Percentiles rank a stretch among this genome's conserved stretches.
These are phyloP conservation scores for Stictocephala bisonia DNA, from an alignment of 2,888 invertebrate genomes.

Conservation along the genomic window DNA sequence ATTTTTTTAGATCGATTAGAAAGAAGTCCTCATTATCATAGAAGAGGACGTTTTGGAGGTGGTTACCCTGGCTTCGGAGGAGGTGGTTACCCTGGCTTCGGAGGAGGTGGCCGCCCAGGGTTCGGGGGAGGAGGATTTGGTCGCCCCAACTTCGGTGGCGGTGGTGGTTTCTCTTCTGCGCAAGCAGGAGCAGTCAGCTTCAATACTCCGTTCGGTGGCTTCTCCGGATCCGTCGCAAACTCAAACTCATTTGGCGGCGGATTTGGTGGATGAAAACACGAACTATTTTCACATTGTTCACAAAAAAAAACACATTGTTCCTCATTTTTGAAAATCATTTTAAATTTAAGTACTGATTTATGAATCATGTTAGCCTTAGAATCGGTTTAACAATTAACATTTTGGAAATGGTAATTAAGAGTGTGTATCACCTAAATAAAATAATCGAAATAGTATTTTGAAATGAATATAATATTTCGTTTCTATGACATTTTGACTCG, in stretches of 20 bases:
- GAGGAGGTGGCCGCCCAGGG: background rate
- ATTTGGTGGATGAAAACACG: background rate
- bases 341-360: too few species aligned
- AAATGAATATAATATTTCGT: too few species aligned
- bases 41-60: background rate
- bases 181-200: background rate
- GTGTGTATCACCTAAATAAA: too few species aligned
- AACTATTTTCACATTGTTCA: background rate
- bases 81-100: background rate
- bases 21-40: background rate
- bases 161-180: background rate
- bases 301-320: background rate
- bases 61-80: background rate
- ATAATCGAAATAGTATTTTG: too few species aligned
- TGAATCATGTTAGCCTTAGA: too few species aligned
- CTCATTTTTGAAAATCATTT: background rate
- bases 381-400: too few species aligned
- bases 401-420: too few species aligned
- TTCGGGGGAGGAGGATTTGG: conserved; percentile 14
- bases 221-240: background rate
- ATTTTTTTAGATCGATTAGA: background rate
- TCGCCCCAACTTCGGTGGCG: background rate
- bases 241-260: background rate
- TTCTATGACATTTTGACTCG: too few species aligned
- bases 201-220: conserved; percentile 26